A percentile compares a stretch with the other conserved stretches of the same genome.
Evolutionary conservation across 2,113 vertebrate species (phyloP).

Genomic region (Ptyas mucosa): DNA sequence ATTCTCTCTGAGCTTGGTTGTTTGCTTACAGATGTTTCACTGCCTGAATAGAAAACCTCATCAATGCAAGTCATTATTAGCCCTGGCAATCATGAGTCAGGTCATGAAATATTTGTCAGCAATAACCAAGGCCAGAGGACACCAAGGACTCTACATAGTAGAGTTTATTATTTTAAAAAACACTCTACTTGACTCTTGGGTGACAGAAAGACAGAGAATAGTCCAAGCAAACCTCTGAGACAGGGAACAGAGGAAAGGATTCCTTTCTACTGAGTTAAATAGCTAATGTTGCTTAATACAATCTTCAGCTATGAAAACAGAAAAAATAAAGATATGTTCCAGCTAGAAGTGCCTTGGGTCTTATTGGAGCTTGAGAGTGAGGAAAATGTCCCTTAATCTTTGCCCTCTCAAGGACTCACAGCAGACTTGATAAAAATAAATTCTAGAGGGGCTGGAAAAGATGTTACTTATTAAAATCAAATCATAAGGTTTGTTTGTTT

Average conservation of each 20-base stretch:
- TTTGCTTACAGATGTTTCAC: not conserved
- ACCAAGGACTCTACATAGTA: not conserved
- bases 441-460: not conserved
- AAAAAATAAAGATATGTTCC: not conserved
- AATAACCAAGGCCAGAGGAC: not conserved
- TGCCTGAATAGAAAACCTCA: not conserved
- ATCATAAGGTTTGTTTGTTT: not conserved
- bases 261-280: not conserved
- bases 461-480: not conserved
- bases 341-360: not conserved
- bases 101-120: not conserved
- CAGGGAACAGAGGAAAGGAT: not conserved
- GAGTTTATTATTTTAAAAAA: not conserved
- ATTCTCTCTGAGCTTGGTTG: not conserved
- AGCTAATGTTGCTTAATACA: not conserved
- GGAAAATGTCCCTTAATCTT: not conserved
- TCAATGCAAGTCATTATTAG: not conserved
- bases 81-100: not conserved
- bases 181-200: not conserved
- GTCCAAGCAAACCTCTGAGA: not conserved
- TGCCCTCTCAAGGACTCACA: not conserved
- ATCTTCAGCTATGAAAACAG: not conserved
- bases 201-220: not conserved
- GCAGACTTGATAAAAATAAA: not conserved
- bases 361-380: not conserved